Base-by-base conservation (phyloP, 1,140 invertebrate genomes). In the Centruroides vittatus region DNA sequence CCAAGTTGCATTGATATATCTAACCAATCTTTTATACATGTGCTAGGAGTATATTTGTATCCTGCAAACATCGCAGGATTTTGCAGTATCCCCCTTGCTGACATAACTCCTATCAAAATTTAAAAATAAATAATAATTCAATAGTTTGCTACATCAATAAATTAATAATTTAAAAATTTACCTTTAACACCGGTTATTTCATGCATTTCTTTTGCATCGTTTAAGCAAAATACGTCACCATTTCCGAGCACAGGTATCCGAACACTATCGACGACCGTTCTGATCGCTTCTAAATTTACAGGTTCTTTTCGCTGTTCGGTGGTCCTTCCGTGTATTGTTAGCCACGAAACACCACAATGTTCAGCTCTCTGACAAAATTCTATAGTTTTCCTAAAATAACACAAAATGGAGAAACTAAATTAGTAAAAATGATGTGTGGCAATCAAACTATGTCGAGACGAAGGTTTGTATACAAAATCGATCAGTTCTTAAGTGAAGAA, bases 41-140 rank as follows among this genome's bases (percentile, higher is more conserved):
- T 73, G 3, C 83, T 51, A 0, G 92, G 85, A 11, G 91, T 95
- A 36, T 70, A 70, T 13, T 70, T 64, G 67, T 74, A 73, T 34
- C 87, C 87, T 60, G 81, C 78, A 76, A 89, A 98, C 61, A 98
- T 72, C 3, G 87, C 85, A 51, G 94, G 94, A 78, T 98, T 98
- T 47, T 84, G 81, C 48, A 98, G 78, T 11, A 98, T 75, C 5
- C 88, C 91, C 71, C 86, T 82, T 1, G 93, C 94, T 63, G 82
- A 81, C 94, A 98, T 98, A 0, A 86, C 78, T 67, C 85, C 84
- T 84, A 66, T 47, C 35, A 47, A 13, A 52, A 23, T 23, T 34
- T 35, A 35, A 35, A 47, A 11, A 2, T 10, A 48, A 59, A 60
- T 49, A 49, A 12, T 55, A 5, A 5, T 12, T 50, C 41, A 41